These are phyloP conservation scores for Aphelenchoides bicaudatus DNA, from an alignment of 2,888 invertebrate genomes.

Conservation along the genomic window DNA sequence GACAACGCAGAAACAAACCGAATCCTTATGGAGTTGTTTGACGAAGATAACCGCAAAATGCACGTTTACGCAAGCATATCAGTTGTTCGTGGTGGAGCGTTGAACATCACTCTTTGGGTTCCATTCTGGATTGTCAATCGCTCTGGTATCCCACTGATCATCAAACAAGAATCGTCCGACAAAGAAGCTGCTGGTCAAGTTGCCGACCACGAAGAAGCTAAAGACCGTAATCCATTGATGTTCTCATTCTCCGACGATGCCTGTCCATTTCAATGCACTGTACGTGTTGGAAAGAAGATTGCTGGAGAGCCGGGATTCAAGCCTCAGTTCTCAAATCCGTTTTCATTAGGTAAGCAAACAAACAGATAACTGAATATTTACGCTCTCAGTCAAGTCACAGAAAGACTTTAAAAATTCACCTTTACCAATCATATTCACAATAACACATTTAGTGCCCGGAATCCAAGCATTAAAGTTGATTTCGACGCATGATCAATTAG, in stretches of 20 bases:
- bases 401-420: too few species aligned
- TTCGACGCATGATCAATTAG: conserved; percentile 37
- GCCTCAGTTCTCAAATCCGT: neutral
- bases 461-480: conserved; percentile 50
- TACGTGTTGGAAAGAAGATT: conserved; percentile 20
- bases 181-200: conserved; percentile 67
- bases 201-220: conserved; percentile 86
- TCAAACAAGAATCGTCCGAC: conserved; percentile 76
- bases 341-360: too few species aligned
- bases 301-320: neutral
- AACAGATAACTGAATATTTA: too few species aligned
- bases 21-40: conserved; percentile 34
- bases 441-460: conserved; percentile 47
- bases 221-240: conserved; percentile 84
- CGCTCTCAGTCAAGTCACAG: too few species aligned
- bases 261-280: conserved; percentile 65
- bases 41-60: conserved; percentile 35
- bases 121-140: conserved; percentile 94
- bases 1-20: conserved; percentile 22
- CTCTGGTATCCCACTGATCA: conserved; percentile 88
- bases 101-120: conserved; percentile 73
- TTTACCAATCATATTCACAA: too few species aligned
- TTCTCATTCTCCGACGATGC: conserved; percentile 89
- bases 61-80: conserved; percentile 45
- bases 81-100: conserved; percentile 60